Evolutionary conservation across 2,888 invertebrate species (phyloP).

Genomic region (Conomelus anceps): DNA sequence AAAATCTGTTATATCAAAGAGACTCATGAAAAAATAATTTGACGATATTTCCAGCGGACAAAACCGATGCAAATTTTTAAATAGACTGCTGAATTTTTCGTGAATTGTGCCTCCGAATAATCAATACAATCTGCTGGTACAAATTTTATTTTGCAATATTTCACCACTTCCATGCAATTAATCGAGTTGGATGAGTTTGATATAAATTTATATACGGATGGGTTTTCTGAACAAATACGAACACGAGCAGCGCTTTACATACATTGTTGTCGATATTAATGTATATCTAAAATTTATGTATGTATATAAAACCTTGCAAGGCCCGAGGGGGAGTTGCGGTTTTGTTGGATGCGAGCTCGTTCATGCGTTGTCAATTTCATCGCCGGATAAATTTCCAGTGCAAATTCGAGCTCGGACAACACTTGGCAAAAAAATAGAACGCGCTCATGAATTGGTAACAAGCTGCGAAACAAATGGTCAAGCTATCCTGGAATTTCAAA

Average conservation of each 20-base stretch:
- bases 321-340: background rate
- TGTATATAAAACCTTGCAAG: background rate
- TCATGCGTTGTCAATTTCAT: background rate
- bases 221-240: background rate
- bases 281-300: background rate
- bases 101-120: background rate
- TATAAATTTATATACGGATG: background rate
- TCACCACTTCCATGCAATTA: background rate
- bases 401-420: background rate
- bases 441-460: background rate
- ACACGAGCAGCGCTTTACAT: no score
- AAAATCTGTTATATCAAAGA: no score
- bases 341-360: background rate
- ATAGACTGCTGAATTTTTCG: background rate
- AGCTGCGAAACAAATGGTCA: background rate
- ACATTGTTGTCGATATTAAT: background rate
- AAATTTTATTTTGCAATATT: background rate
- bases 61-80: background rate
- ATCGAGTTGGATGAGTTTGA: background rate
- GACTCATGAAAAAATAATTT: no score
- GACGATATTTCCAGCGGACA: background rate
- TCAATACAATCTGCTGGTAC: background rate
- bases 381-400: background rate
- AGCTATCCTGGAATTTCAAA: background rate
- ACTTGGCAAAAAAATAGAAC: background rate